A percentile compares a stretch with the other conserved stretches of the same genome.
Conservation (phyloP, 2,888 invertebrate species). For the Microdon myrmicae region DNA sequence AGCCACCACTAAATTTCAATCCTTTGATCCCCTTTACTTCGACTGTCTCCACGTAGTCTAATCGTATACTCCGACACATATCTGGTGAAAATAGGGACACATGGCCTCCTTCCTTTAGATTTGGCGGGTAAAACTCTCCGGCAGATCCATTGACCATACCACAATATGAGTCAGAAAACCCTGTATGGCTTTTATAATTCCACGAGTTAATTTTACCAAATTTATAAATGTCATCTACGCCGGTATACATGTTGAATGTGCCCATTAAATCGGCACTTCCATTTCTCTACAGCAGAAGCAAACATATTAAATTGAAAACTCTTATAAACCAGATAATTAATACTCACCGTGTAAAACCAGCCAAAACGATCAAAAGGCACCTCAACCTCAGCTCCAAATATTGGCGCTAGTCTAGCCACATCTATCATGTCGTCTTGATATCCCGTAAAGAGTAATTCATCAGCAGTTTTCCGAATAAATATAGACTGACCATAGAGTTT, state of each 20-base stretch:
- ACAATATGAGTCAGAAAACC: constrained; percentile 70
- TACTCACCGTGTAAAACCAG: constrained; percentile 79
- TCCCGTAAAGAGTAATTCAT: constrained; percentile 82
- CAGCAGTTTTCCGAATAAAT: constrained; percentile 73
- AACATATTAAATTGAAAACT: not conserved
- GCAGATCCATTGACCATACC: constrained; percentile 77
- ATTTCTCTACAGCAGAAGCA: constrained; percentile 75
- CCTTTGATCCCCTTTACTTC: constrained; percentile 72
- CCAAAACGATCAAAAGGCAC: constrained; percentile 83
- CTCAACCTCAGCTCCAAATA: constrained; percentile 69
- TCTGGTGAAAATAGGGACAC: constrained; percentile 79
- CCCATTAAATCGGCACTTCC: constrained; percentile 81
- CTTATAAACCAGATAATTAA: not conserved
- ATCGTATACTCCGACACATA: constrained; percentile 76
- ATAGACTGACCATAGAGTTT: constrained; percentile 70
- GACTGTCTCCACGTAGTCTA: constrained; percentile 73
- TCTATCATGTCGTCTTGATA: constrained; percentile 80
- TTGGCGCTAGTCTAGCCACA: constrained; percentile 72
- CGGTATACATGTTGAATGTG: constrained; percentile 80
- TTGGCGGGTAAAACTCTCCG: constrained; percentile 82
- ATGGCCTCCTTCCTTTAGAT: constrained; percentile 69
- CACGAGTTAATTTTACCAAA: constrained; percentile 78
- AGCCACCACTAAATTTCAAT: constrained; percentile 74
- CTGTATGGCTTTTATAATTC: constrained; percentile 74
- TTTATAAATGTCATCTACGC: constrained; percentile 70